Evolutionary conservation across 2,797 vertebrate genomes (phyloP), one percentile per base, ranked within the genome.

Genomic region (Rhabdomys pumilio): DNA sequence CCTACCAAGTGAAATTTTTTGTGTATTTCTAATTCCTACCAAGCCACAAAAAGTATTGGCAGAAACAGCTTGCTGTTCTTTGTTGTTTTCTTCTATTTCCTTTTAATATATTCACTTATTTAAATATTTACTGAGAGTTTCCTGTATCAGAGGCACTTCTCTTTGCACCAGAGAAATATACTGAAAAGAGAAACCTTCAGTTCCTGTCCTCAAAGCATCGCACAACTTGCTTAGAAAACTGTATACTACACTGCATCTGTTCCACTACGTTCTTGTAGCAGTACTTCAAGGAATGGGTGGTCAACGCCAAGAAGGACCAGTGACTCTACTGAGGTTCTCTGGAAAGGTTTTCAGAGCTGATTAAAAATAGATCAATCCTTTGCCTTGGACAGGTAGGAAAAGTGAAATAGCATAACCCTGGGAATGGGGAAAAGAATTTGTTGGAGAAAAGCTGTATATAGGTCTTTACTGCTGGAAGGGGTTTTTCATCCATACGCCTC

Each of bases 31-130:
- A 59, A 73, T 76, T 96, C 41, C 63, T 90, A 72, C 75, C 53
- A 91, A 95, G 50, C 14, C 50, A 89, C 26, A 90, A 44, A 44
- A 90, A 65, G 34, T 14, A 50, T 89, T 65, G 14, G 77, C 0
- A 95, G 73, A 93, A 84, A 85, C 1, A 82, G 22, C 34, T 11
- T 50, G 38, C 34, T 7, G 19, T 61, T 2, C 59, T 75, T 17
- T 20, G 8, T 93, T 67, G 17, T 75, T 97, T 89, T 92, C 41
- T 88, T 55, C 26, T 22, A 79, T 65, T 79, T 47, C 72, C 53
- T 93, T 96, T 95, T 17, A 89, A 75, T 84, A 47, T 47, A 75
- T 76, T 84, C 26, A 20, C 80, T 90, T 76, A 22, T 95, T 85
- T 91, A 85, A 85, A 47, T 79, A 90, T 90, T 24, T 38, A 77